phyloP scores from a whole-genome alignment of 1,140 invertebrate species.

The Papilio aristodemus region DNA sequence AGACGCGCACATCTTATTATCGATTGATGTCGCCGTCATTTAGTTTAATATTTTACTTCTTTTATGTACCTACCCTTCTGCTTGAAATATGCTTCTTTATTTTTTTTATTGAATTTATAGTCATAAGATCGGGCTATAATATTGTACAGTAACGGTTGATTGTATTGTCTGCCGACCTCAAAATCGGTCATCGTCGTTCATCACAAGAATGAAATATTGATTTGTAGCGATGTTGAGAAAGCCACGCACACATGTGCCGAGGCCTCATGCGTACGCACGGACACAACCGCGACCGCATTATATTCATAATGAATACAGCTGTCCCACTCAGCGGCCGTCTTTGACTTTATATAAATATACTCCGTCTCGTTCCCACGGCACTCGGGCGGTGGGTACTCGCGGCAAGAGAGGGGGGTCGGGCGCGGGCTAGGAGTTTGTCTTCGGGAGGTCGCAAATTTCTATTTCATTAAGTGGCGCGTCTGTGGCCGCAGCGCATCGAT shows the following conservation, averaged over 20 bases:
- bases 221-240: constrained; percentile 69
- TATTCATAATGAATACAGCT: constrained; percentile 80
- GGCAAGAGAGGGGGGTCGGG: constrained; percentile 63
- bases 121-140: background rate
- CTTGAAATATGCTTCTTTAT: background rate
- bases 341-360: constrained; percentile 80
- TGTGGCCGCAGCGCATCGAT: constrained; percentile 75
- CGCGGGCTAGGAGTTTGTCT: constrained; percentile 72
- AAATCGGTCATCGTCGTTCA: constrained; percentile 65
- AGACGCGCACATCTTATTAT: constrained; percentile 72
- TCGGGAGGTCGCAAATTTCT: constrained; percentile 78
- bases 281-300: constrained; percentile 76
- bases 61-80: background rate
- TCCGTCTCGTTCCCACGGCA: constrained; percentile 69
- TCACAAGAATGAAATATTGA: constrained; percentile 78
- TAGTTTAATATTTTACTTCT: constrained; percentile 46
- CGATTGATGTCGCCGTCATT: constrained; percentile 66
- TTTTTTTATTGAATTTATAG: background rate
- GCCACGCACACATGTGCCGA: constrained; percentile 57
- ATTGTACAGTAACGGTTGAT: background rate
- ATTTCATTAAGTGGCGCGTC: constrained; percentile 77
- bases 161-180: constrained; percentile 42
- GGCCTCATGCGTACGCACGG: constrained; percentile 59
- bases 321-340: constrained; percentile 77
- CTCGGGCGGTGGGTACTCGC: constrained; percentile 56